Evolutionary conservation across 2,797 vertebrate genomes (phyloP).

Genomic region (Austrolebias charrua): DNA sequence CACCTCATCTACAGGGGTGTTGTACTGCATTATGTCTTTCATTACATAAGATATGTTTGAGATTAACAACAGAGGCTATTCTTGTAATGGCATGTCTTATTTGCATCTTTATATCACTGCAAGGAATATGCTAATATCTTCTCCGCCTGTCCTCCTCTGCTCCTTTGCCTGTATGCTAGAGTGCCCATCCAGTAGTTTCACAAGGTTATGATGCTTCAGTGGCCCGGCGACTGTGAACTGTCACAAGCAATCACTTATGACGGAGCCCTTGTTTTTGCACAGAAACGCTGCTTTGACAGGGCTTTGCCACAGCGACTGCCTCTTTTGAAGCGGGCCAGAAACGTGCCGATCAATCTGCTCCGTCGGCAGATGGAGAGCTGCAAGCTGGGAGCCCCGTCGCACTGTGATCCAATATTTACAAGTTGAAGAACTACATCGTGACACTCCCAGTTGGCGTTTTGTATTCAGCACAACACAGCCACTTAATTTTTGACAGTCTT

Average conservation of each 20-base stretch:
- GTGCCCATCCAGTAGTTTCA: constrained; percentile 72
- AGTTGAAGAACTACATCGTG: constrained; percentile 59
- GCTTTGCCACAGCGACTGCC: constrained; percentile 49
- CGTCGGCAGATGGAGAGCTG: constrained; percentile 55
- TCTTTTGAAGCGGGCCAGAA: constrained; percentile 65
- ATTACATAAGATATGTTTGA: constrained; percentile 59
- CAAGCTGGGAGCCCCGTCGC: constrained; percentile 56
- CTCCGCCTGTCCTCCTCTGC: constrained; percentile 32
- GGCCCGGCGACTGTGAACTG: constrained; percentile 77
- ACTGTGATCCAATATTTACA: constrained; percentile 75
- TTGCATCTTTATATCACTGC: constrained; percentile 62
- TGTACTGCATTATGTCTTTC: constrained; percentile 46
- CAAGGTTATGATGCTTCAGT: constrained; percentile 79
- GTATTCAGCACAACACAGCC: constrained; percentile 51
- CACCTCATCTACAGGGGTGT: constrained; percentile 35
- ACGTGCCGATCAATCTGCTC: constrained; percentile 70
- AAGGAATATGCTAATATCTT: constrained; percentile 67
- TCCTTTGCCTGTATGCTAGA: constrained; percentile 66
- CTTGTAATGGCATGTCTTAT: constrained; percentile 43
- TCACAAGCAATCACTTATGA: constrained; percentile 78
- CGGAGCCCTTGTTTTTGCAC: constrained; percentile 74
- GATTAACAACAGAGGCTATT: constrained; percentile 53
- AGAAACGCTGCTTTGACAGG: constrained; percentile 71
- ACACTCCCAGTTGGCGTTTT: constrained; percentile 64
- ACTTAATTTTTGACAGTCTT: constrained; percentile 43